phyloP scores from a whole-genome alignment of 2,797 vertebrate species.

The Tapera naevia region DNA sequence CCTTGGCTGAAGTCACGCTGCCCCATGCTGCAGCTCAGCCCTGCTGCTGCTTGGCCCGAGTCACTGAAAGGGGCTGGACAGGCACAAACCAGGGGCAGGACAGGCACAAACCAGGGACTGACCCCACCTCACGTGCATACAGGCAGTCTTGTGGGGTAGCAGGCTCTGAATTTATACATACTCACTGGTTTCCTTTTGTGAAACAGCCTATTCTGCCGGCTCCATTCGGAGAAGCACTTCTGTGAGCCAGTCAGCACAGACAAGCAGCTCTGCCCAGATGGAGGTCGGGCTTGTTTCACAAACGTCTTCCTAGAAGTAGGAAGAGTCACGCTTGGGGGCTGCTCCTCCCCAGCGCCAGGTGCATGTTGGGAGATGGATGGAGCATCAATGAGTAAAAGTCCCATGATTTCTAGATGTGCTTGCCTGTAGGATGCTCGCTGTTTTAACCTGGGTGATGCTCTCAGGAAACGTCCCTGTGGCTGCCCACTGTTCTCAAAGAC shows the following conservation, averaged over 20 bases:
- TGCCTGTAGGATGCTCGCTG: not conserved
- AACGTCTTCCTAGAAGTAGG: not conserved
- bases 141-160: not conserved
- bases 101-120: not conserved
- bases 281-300: fast-evolving
- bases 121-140: fast-evolving
- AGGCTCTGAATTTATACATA: fast-evolving
- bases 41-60: fast-evolving
- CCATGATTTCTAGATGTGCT: not conserved
- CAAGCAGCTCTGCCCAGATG: not conserved
- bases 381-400: not conserved
- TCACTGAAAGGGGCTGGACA: not conserved
- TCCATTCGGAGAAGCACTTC: fast-evolving
- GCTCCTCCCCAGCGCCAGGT: not conserved
- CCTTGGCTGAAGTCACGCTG: not conserved
- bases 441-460: not conserved
- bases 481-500: not conserved
- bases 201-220: fast-evolving
- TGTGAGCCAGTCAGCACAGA: fast-evolving
- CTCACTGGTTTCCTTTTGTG: not conserved
- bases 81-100: not conserved
- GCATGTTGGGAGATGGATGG: fast-evolving
- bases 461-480: not conserved
- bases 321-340: not conserved
- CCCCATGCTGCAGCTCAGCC: fast-evolving